Conservation (phyloP, 2,113 vertebrate genomes). For the Leptobrachium ailaonicum region DNA sequence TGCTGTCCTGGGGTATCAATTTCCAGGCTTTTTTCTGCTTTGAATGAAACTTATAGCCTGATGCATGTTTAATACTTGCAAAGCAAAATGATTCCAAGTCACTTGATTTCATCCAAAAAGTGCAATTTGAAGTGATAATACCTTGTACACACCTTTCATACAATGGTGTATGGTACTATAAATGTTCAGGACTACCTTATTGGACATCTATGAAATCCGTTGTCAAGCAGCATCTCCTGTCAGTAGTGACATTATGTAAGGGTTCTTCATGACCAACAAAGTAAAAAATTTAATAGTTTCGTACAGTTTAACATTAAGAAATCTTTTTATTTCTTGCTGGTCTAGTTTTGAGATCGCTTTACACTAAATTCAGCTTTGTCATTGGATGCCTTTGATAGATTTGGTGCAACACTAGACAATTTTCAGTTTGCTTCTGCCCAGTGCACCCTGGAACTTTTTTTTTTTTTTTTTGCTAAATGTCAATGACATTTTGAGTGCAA, state of each 20-base stretch:
- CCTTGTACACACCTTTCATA: conserved; percentile 11
- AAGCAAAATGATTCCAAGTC: conserved; percentile 5
- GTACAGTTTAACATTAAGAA: no score
- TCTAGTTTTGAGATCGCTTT: no score
- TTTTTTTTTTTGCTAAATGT: background rate
- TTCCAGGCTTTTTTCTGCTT: background rate
- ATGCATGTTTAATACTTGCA: conserved; percentile 11
- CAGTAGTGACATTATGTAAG: no score
- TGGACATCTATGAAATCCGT: no score
- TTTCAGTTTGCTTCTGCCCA: no score
- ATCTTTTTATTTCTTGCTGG: no score
- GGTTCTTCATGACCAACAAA: no score
- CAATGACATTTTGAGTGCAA: no score
- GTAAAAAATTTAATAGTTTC: no score
- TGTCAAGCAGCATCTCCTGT: no score
- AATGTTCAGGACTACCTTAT: no score
- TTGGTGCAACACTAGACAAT: background rate
- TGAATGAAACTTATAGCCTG: background rate
- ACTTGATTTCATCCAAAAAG: conserved; percentile 3
- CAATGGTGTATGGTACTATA: background rate
- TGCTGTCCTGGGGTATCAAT: background rate
- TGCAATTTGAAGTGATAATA: conserved; percentile 1
- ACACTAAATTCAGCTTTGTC: no score
- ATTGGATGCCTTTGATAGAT: background rate
- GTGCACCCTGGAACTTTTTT: background rate